Evolutionary conservation across 2,113 vertebrate genomes (phyloP).

Genomic region (Phalacrocorax aristotelis): DNA sequence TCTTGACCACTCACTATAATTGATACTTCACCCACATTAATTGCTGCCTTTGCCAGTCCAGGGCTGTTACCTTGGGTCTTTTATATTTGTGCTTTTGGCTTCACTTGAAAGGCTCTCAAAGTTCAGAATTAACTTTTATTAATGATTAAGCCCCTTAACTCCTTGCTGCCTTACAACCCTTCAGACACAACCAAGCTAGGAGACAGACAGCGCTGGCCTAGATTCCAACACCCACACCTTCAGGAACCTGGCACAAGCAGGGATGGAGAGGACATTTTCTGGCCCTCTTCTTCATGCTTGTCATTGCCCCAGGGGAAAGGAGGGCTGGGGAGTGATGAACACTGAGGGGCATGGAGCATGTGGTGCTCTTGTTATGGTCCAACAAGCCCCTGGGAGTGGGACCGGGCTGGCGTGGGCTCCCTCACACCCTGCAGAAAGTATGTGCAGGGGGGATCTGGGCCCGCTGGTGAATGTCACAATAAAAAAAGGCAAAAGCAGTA

Average conservation of each 20-base stretch:
- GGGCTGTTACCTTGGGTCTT: neutral
- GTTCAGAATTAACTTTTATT: neutral
- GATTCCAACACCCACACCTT: neutral
- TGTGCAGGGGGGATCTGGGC: neutral
- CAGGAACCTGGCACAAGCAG: neutral
- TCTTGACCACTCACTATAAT: neutral
- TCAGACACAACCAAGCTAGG: neutral
- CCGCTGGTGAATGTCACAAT: neutral
- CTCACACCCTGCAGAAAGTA: neutral
- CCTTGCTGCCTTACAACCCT: neutral
- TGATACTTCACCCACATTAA: neutral
- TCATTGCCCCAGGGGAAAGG: neutral
- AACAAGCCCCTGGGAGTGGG: rapidly evolving
- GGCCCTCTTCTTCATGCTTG: neutral
- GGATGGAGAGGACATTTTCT: neutral
- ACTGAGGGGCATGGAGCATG: neutral
- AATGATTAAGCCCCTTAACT: neutral
- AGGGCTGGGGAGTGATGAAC: neutral
- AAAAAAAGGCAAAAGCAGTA: neutral
- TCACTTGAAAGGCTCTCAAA: neutral
- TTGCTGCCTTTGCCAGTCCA: neutral
- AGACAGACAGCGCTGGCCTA: neutral
- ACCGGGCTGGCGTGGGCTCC: neutral
- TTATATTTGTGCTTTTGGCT: neutral
- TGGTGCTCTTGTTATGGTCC: neutral